Evolutionary conservation across 2,113 vertebrate genomes (phyloP), one percentile per base, ranked within the genome.

Genomic region (Phoxinus phoxinus): DNA sequence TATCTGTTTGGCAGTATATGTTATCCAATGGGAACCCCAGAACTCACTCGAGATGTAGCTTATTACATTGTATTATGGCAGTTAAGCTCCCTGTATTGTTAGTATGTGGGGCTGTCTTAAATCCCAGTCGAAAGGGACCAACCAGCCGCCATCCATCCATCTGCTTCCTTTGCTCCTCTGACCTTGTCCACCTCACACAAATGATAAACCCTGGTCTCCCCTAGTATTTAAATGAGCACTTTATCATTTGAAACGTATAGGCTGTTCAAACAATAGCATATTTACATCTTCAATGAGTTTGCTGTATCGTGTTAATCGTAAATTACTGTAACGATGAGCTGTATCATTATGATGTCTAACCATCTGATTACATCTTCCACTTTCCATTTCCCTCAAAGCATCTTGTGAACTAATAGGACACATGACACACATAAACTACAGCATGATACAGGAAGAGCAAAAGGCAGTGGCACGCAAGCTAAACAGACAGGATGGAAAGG

Each of bases 341-440:
- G 90, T 87, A 90, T 88, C 61, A 73, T 80, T 89, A 87, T 88
- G 82, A 83, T 84, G 78, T 90, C 88, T 89, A 85, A 67, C 80
- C 81, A 37, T 87, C 87, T 74, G 86, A 53, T 25, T 27, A 61
- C 71, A 59, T 74, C 25, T 27, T 84, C 48, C 80, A 75, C 46
- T 74, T 87, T 84, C 86, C 86, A 86, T 83, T 87, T 91, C 78
- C 89, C 83, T 88, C 78, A 90, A 89, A 91, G 90, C 91, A 92
- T 90, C 91, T 89, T 84, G 87, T 89, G 75, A 27, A 74, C 69
- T 63, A 27, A 83, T 82, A 78, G 44, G 71, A 65, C 63, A 32
- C 13, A 59, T 10, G 61, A 84, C 71, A 84, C 59, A 79, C 46
- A 37, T 53, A 25, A 65, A 27, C 10, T 56, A 69, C 83, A 87